Conservation (phyloP, 2,888 invertebrate genomes). For the Polydrusus tereticollis region DNA sequence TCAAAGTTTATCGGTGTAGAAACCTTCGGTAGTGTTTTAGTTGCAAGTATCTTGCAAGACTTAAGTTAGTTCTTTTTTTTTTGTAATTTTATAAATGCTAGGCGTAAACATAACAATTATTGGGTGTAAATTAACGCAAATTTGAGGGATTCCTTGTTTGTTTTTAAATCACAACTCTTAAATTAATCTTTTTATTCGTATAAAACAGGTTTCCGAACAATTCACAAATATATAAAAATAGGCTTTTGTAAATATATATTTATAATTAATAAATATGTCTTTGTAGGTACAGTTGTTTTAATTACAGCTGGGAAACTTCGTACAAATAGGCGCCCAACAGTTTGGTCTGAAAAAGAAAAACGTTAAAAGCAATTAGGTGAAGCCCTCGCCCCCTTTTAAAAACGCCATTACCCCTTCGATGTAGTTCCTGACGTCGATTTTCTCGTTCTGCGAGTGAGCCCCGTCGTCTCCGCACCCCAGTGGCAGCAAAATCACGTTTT, state of each 20-base stretch:
- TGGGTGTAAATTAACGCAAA: no score
- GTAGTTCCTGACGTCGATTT: conserved; percentile 92
- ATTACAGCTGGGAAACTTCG: conserved; percentile 71
- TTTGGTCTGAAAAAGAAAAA: conserved; percentile 74
- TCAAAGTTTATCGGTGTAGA: no score
- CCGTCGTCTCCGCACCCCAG: conserved; percentile 97
- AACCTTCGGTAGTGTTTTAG: no score
- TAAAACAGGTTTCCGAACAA: not conserved
- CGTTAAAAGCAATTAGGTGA: conserved; percentile 25
- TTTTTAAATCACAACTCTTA: no score
- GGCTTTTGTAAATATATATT: not conserved
- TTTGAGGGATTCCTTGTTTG: no score
- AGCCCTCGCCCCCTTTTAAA: no score
- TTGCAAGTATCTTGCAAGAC: no score
- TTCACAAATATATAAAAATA: not conserved
- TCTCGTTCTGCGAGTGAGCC: conserved; percentile 99
- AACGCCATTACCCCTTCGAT: conserved; percentile 88
- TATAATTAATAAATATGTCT: not conserved
- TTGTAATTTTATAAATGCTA: no score
- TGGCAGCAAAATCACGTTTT: conserved; percentile 94
- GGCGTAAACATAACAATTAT: no score
- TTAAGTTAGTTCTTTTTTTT: no score
- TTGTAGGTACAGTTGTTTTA: not conserved
- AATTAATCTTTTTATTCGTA: not conserved
- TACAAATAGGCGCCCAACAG: conserved; percentile 90